Base-by-base conservation (phyloP, 2,113 vertebrate genomes). In the Oreocharis arfaki region DNA sequence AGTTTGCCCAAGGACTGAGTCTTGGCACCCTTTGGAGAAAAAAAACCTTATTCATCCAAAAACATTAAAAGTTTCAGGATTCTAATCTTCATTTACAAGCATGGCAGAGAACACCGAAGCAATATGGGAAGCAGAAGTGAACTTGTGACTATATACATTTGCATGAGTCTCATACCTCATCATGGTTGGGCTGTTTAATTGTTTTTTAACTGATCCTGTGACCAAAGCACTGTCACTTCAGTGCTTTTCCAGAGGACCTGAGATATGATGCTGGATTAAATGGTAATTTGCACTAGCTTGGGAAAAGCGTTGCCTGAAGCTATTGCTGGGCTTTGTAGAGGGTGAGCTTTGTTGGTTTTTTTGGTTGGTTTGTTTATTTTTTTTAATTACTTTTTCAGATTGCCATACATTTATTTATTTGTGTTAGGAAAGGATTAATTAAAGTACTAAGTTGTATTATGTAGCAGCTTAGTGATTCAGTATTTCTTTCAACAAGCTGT, bases 271-370 rank as follows among this genome's bases (percentile, higher is more conserved):
- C 19, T 85, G 16, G 49, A 49, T 93, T 64, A 76, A 90, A 65
- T 22, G 32, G 16, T 63, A 79, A 52, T 63, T 75, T 70, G 21
- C 8, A 61, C 4, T 37, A 0, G 28, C 6, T 79, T 75, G 11
- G 21, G 41, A 68, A 42, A 93, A 9, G 5, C 44, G 23, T 39
- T 85, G 18, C n/a, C 52, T 75, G 82, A 84, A 89, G 60, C 3
- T 81, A 5, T 61, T 8, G 2, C 32, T 77, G 20, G 73, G 32
- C 37, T 67, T 64, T 56, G 35, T 20, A 39, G 35, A 60, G n/a
- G 13, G 28, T n/a, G 10, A 5, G 5, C 5, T 28, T 22, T 33
- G 57, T 33, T 6, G 39, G 22, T 2, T 41, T 2, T 3, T 39
- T 1, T n/a, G 7, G 5, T 17, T 56, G 1, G 4, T 19, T 68